phyloP scores from a whole-genome alignment of 2,113 vertebrate genomes.

The Austrofundulus limnaeus region DNA sequence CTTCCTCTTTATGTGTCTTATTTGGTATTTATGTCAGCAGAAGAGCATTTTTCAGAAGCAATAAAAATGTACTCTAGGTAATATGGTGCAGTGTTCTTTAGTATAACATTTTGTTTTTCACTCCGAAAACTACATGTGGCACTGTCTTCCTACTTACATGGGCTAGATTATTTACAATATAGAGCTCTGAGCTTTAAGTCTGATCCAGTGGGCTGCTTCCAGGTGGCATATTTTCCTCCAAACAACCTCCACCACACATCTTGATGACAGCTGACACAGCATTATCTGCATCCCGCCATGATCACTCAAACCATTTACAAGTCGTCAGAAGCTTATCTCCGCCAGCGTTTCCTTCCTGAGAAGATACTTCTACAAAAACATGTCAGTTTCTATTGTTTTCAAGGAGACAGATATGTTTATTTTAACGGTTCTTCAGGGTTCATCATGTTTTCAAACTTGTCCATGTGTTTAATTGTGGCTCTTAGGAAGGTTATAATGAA shows the following conservation, averaged over 20 bases:
- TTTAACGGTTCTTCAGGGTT: constrained; percentile 8
- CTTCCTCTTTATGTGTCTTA: neutral
- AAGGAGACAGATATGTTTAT: constrained; percentile 28
- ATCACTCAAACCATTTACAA: constrained; percentile 47
- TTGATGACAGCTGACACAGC: constrained; percentile 42
- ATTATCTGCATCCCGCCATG: constrained; percentile 36
- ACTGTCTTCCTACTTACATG: constrained; percentile 11
- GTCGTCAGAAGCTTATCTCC: constrained; percentile 32
- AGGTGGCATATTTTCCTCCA: constrained; percentile 26
- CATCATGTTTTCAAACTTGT: no score
- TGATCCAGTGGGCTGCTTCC: constrained; percentile 4
- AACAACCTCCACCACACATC: constrained; percentile 41
- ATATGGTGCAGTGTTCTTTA: no score
- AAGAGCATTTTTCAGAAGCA: constrained; percentile 12
- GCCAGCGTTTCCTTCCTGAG: constrained; percentile 31
- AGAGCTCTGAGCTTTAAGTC: constrained; percentile 7
- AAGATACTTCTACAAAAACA: constrained; percentile 18
- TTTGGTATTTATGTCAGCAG: constrained; percentile 33
- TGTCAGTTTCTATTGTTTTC: constrained; percentile 7
- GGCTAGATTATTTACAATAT: constrained; percentile 15
- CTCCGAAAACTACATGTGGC: constrained; percentile 2
- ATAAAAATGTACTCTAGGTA: neutral
- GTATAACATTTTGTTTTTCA: neutral
- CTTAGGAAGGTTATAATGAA: no score
- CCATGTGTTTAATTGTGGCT: no score